phyloP scores from a whole-genome alignment of 2,888 invertebrate species.

The Pseudococcus viburni region DNA sequence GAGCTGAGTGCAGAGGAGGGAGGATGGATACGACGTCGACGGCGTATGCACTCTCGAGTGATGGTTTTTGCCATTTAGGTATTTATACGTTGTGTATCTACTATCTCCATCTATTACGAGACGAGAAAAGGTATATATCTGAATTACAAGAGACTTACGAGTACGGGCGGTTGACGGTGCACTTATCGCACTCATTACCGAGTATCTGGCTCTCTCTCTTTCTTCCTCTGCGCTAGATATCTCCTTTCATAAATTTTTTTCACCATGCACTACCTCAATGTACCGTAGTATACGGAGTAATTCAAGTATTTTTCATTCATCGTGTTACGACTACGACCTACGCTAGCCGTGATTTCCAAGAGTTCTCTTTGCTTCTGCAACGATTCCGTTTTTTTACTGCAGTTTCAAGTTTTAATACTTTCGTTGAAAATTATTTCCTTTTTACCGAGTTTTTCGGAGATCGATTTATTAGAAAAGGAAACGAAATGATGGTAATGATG shows the following conservation, averaged over 20 bases:
- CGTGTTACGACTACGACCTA: slow-evolving; percentile 25
- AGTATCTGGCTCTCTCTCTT: neutral
- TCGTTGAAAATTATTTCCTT: neutral
- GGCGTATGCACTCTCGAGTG: slow-evolving; percentile 23
- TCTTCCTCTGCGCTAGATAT: slow-evolving; percentile 24
- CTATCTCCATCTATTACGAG: neutral
- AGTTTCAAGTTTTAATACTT: neutral
- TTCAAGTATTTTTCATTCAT: slow-evolving; percentile 35
- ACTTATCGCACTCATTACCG: slow-evolving; percentile 17
- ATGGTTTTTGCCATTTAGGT: slow-evolving; percentile 28
- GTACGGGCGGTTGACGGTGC: neutral
- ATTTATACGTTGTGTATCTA: neutral
- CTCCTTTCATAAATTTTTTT: slow-evolving; percentile 43
- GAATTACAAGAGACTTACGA: slow-evolving; percentile 3
- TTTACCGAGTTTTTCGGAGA: neutral
- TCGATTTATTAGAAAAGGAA: neutral
- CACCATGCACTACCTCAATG: slow-evolving; percentile 37
- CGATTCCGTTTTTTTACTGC: neutral
- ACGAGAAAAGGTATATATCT: slow-evolving; percentile 6
- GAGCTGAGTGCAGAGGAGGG: neutral
- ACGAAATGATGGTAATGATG: neutral
- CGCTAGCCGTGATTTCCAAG: neutral
- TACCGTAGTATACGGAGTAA: slow-evolving; percentile 18
- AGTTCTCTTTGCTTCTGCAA: neutral
- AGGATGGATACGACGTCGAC: slow-evolving; percentile 9